A percentile compares a stretch with the other conserved stretches of the same genome.
Evolutionary conservation across 2,797 vertebrate genomes (phyloP).

Genomic region (Sebastes oblongus): DNA sequence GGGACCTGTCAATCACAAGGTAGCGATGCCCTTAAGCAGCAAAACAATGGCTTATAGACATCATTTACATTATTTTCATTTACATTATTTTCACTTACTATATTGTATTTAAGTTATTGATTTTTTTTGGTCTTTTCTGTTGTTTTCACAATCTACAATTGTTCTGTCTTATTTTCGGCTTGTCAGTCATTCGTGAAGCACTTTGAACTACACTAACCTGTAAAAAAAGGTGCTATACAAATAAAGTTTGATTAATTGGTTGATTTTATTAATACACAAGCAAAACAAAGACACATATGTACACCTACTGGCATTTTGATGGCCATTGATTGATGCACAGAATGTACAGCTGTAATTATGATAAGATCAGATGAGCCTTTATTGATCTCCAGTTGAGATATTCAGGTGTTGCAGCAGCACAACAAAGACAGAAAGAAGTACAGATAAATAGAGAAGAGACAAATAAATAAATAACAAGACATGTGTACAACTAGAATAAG

Average conservation of each 20-base stretch:
- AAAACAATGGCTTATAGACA: no score
- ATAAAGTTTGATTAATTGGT: neutral
- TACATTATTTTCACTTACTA: neutral
- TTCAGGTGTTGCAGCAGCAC: neutral
- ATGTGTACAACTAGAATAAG: neutral
- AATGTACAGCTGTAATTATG: neutral
- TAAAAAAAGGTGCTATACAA: neutral
- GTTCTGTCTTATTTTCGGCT: neutral
- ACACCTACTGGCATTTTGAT: neutral
- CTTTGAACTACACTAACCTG: neutral
- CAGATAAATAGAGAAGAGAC: neutral
- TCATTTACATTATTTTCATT: no score
- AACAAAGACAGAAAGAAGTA: neutral
- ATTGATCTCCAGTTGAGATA: neutral
- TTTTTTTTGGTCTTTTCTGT: neutral
- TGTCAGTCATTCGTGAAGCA: neutral
- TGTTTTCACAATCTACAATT: neutral
- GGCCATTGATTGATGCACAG: neutral
- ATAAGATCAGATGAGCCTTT: neutral
- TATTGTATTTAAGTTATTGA: neutral
- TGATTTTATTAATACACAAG: neutral
- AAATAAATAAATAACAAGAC: neutral
- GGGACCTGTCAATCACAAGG: no score
- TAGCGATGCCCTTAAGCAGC: no score
- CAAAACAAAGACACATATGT: neutral